phyloP scores from a whole-genome alignment of 2,888 invertebrate species.

The Hypercompe scribonia region DNA sequence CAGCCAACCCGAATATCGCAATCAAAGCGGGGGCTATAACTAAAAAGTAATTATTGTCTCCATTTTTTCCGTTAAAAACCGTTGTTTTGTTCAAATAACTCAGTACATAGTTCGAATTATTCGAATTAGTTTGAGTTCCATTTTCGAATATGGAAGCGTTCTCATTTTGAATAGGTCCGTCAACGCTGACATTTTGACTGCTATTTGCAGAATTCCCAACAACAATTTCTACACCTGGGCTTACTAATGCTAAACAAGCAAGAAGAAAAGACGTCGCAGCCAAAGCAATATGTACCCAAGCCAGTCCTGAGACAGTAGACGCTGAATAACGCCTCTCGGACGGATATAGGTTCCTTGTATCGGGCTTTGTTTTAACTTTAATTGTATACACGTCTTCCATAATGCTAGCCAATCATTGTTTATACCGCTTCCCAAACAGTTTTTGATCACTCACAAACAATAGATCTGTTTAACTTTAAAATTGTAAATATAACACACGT shows the following conservation, averaged over 20 bases:
- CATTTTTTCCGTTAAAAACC: conserved; percentile 48
- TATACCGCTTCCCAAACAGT: conserved; percentile 43
- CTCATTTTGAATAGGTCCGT: conserved; percentile 34
- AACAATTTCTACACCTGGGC: conserved; percentile 58
- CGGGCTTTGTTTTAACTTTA: conserved; percentile 88
- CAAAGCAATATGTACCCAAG: conserved; percentile 88
- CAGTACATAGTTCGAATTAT: conserved; percentile 41
- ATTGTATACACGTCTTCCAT: conserved; percentile 91
- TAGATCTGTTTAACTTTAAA: conserved; percentile 18
- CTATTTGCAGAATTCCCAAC: conserved; percentile 27
- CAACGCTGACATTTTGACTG: conserved; percentile 23
- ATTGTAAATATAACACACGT: conserved; percentile 21
- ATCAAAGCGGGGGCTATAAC: conserved; percentile 83
- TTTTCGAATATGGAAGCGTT: conserved; percentile 34
- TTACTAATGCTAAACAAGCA: conserved; percentile 83
- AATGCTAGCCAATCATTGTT: conserved; percentile 58
- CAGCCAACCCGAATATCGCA: conserved; percentile 81
- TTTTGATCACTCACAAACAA: conserved; percentile 37
- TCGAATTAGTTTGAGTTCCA: conserved; percentile 37
- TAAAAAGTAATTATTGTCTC: conserved; percentile 62
- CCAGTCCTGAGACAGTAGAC: conserved; percentile 88
- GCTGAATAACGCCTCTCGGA: conserved; percentile 90
- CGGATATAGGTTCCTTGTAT: conserved; percentile 87
- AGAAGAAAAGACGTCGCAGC: conserved; percentile 86
- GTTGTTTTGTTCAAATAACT: conserved; percentile 39